These are phyloP conservation scores for Mythimna loreyi DNA, from an alignment of 2,888 invertebrate species.

Conservation along the genomic window DNA sequence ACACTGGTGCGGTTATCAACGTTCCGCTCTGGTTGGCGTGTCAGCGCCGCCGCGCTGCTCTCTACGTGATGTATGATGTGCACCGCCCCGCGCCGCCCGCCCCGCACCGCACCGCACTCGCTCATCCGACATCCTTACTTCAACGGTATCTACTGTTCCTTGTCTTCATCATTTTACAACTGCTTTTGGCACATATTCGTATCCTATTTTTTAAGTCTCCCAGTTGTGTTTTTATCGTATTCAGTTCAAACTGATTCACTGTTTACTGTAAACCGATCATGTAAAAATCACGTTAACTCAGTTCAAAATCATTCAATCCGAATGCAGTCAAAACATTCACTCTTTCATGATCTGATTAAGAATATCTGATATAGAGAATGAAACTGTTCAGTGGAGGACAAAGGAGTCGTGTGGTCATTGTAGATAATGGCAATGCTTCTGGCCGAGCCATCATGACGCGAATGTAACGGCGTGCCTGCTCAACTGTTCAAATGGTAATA, in stretches of 20 bases:
- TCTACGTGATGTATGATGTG: conserved; percentile 60
- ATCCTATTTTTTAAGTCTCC: background rate
- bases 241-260: background rate
- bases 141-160: conserved; percentile 59
- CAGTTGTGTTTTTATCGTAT: background rate
- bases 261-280: background rate
- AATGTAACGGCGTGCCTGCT: conserved; percentile 2
- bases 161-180: conserved; percentile 26
- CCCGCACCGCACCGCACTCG: conserved; percentile 12
- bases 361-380: background rate
- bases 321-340: background rate
- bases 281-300: background rate
- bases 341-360: background rate
- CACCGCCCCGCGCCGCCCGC: conserved; percentile 1
- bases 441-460: conserved; percentile 6
- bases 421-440: conserved; percentile 11
- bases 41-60: conserved; percentile 68
- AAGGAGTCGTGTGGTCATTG: conserved; percentile 12
- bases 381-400: background rate
- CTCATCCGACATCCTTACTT: conserved; percentile 55
- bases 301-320: background rate
- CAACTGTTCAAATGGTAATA: conserved; percentile 5
- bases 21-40: conserved; percentile 78
- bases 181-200: background rate
- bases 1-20: conserved; percentile 71